Evolutionary conservation across 2,113 vertebrate genomes (phyloP).

Genomic region (Brevimyrus niger): DNA sequence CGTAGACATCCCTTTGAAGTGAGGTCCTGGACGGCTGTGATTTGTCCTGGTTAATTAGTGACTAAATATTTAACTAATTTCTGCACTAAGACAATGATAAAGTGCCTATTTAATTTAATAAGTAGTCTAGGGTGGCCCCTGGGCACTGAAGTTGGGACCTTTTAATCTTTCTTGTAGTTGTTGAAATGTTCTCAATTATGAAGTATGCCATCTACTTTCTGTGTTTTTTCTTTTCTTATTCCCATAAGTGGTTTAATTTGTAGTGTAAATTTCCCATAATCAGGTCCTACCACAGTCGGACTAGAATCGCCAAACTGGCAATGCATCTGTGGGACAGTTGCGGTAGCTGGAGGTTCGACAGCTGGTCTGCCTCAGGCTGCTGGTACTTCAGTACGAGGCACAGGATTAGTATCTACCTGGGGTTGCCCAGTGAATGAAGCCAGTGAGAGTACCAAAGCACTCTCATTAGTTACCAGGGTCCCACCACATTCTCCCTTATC

Average conservation of each 20-base stretch:
- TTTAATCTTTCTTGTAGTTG: background rate
- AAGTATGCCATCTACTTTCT: background rate
- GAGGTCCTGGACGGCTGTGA: background rate
- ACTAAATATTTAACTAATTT: background rate
- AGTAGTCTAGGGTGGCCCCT: background rate
- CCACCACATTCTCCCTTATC: background rate
- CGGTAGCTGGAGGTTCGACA: background rate
- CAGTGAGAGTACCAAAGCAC: background rate
- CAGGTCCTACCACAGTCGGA: background rate
- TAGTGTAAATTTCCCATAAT: background rate
- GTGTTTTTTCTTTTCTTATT: background rate
- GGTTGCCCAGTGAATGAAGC: background rate
- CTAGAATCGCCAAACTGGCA: background rate
- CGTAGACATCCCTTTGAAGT: background rate
- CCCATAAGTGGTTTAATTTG: background rate
- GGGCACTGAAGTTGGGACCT: background rate
- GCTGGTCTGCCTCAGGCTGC: background rate
- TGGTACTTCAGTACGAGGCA: background rate
- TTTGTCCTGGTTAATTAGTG: background rate
- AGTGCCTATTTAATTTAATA: background rate
- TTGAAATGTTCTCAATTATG: background rate
- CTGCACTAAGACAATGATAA: background rate
- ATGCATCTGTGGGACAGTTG: background rate
- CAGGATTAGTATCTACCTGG: background rate
- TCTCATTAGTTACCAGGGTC: background rate